Evolutionary conservation across 2,797 vertebrate genomes (phyloP).

Genomic region (Chrosomus eos): DNA sequence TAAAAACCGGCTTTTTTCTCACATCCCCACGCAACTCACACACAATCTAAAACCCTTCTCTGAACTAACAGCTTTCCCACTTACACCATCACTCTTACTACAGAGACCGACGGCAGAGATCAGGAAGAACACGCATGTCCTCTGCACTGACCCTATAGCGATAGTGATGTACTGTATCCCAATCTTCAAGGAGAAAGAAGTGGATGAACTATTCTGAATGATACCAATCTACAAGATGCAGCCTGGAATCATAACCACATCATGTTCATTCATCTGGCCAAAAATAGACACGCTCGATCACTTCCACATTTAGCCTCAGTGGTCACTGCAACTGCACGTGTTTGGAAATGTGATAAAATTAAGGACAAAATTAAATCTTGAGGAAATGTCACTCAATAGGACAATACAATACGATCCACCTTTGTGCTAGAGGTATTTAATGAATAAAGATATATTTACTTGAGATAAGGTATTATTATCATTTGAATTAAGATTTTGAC

Average conservation of each 20-base stretch:
- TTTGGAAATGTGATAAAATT: background rate
- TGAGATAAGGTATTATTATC: too few species aligned
- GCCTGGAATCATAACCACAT: background rate
- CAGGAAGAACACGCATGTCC: background rate
- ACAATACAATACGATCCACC: background rate
- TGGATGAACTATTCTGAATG: background rate
- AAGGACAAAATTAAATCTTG: background rate
- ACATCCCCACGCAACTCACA: background rate
- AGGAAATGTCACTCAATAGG: background rate
- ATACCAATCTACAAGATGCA: background rate
- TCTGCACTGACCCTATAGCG: background rate
- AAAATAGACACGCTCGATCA: background rate
- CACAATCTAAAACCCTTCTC: background rate
- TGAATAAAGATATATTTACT: too few species aligned
- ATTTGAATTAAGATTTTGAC: too few species aligned
- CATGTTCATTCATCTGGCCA: background rate
- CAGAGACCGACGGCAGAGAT: background rate
- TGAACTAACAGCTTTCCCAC: background rate
- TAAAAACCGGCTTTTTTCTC: constrained; percentile 9
- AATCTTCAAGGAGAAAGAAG: background rate
- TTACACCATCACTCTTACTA: background rate
- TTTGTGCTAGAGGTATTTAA: background rate
- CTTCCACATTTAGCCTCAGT: background rate
- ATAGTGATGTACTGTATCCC: background rate
- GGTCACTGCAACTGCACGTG: too few species aligned